Base-by-base conservation (phyloP, 2,113 vertebrate species). In the Lycaon pictus region DNA sequence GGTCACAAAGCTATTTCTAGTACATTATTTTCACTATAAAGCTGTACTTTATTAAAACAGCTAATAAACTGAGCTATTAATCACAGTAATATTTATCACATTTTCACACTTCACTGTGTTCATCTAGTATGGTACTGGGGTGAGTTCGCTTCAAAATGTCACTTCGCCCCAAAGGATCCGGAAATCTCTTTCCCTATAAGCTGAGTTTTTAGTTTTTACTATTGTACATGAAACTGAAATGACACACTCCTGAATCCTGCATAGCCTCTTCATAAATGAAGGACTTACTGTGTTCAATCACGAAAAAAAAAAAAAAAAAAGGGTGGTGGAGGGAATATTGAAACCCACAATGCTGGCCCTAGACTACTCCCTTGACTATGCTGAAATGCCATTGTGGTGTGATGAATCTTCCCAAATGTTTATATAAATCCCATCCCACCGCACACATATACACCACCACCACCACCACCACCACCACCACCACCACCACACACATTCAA, bases 51-150 rank as follows among this genome's bases (percentile, higher is more conserved):
- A 95, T 90, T 95, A 95, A 97, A 97, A 72, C 23, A 91, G 58
- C 65, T 98, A 98, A 95, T 98, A 93, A 97, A 93, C 37, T 94
- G 67, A 90, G 48, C 37, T 93, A 22, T 92, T 96, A 96, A 96
- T 94, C 55, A 82, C 60, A 90, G 23, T 56, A 67, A 43, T 82
- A 29, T 87, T 89, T 89, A 88, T 58, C 76, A 43, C 25, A 53
- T 80, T 93, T 93, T 94, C 95, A 5, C 63, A 86, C 88, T 87
- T 83, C 20, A 76, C 25, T 53, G 0, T 60, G n/a, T 84, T 43
- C 81, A 62, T 74, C 27, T 69, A 92, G 25, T 62, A 20, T 15
- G 56, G 17, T 90, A 62, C 19, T 90, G 43, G n/a, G 17, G 27
- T 16, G 20, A 91, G 12, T n/a, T 80, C 35, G 74, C 53, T 79